These are phyloP conservation scores for Dermochelys coriacea DNA, from an alignment of 2,797 vertebrate species.

Conservation along the genomic window DNA sequence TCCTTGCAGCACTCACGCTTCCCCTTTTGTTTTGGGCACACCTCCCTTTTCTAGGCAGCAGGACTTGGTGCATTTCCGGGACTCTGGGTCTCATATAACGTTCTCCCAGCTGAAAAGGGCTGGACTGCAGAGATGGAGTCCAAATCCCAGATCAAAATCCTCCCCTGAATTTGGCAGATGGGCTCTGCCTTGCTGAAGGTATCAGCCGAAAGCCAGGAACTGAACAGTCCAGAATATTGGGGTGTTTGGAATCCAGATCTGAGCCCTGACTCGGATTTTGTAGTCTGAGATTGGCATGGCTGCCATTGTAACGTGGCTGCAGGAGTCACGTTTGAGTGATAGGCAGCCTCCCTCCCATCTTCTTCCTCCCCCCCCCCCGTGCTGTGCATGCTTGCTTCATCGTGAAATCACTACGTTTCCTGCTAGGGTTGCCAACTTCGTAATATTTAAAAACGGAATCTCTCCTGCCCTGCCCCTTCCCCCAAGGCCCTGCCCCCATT, in stretches of 20 bases:
- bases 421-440: too few species aligned
- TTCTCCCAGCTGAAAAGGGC: background rate
- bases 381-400: background rate
- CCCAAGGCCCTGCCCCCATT: too few species aligned
- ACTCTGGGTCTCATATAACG: background rate
- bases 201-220: background rate
- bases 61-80: background rate
- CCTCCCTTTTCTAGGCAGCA: background rate
- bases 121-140: background rate
- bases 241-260: background rate
- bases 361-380: too few species aligned
- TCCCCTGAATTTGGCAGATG: background rate
- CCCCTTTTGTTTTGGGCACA: background rate
- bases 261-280: background rate
- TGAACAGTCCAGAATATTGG: background rate
- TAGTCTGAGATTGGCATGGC: background rate
- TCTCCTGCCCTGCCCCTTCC: too few species aligned
- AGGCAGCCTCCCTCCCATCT: background rate
- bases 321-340: fast-evolving
- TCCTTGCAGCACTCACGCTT: background rate
- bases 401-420: background rate
- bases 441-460: too few species aligned
- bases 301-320: background rate
- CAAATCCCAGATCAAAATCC: background rate
- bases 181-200: background rate